Base-by-base conservation (phyloP, 2,888 invertebrate genomes). In the Drosophila limbata region DNA sequence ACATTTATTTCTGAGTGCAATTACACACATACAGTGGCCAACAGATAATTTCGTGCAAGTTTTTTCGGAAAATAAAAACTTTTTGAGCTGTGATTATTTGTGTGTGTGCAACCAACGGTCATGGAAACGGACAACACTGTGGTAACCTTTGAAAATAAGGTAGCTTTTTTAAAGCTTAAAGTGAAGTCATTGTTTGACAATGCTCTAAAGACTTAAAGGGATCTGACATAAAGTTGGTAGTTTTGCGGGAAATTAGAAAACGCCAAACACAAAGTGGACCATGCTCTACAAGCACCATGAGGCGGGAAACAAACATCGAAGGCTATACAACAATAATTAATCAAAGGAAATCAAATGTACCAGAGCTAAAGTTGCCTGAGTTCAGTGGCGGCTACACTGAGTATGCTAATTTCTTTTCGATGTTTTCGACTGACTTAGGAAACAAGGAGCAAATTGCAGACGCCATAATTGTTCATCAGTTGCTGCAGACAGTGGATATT, bases 371-470 rank as follows among this genome's bases (percentile, higher is more conserved):
- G 10, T 19, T 42, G 17, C 35, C 35, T 0, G 13, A 35, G 13
- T 13, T 42, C 42, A 42, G 19, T 8, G 52, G 52, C 1, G 52
- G 40, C 15, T 53, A 53, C 25, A 17, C 28, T 4, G 31, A 55
- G 19, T 55, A 13, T 9, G 42, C 42, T 1, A 28, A 35, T 13
- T 35, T 35, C 13, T 13, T 35, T 13, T 35, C 35, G 2, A 13
- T 42, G 33, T 55, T 33, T 4, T 15, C 11, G 0, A 15, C 53
- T n/a, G n/a, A 1, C 8, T 17, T 51, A 10, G 50, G 50, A 11
- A 51, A 9, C 19, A 19, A 21, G 37, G 50, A 51, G 13, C 51
- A 51, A 21, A 51, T 51, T 21, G 37, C 21, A 3, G 11, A 51
- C 37, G 5, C 8, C 47, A 47, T 47, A 6, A 47, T 51, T 8